These are phyloP conservation scores for Drosophila punjabiensis DNA, from an alignment of 1,140 invertebrate genomes.

Conservation along the genomic window DNA sequence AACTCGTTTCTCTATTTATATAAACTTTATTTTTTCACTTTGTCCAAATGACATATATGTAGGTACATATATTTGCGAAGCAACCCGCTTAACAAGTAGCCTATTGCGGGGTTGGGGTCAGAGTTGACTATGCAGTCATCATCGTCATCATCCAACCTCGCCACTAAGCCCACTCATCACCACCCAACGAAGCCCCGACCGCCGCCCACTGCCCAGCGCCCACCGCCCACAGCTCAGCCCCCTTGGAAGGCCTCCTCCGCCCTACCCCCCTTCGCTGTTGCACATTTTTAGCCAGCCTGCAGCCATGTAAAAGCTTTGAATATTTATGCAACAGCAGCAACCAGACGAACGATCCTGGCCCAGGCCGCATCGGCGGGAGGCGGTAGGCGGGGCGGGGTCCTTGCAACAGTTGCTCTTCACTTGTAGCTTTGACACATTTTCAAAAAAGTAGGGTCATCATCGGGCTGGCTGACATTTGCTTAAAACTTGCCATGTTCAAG, in stretches of 20 bases:
- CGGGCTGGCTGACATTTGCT: conserved; percentile 76
- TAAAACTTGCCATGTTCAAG: conserved; percentile 67
- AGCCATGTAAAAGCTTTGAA: conserved; percentile 81
- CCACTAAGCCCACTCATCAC: conserved; percentile 46
- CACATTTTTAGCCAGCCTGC: conserved; percentile 82
- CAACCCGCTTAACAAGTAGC: conserved; percentile 65
- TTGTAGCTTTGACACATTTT: conserved; percentile 82
- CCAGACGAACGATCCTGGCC: conserved; percentile 24
- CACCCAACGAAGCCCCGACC: conserved; percentile 13
- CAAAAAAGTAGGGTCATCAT: conserved; percentile 80
- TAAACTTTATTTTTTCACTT: conserved; percentile 8
- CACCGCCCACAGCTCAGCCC: conserved; percentile 13
- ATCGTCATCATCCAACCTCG: conserved; percentile 52
- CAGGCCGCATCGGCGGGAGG: conserved; percentile 1
- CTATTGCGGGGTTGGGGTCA: conserved; percentile 28
- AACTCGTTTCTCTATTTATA: neutral
- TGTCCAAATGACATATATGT: neutral
- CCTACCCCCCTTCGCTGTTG: conserved; percentile 53
- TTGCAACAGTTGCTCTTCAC: conserved; percentile 79
- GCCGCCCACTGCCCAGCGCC: neutral
- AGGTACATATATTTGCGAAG: neutral
- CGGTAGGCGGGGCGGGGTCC: conserved; percentile 4
- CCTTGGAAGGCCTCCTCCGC: conserved; percentile 10
- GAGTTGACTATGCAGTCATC: conserved; percentile 62
- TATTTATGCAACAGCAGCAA: conserved; percentile 73